These are phyloP conservation scores for Cephus sareptanus DNA, from an alignment of 2,888 invertebrate genomes.

Conservation along the genomic window DNA sequence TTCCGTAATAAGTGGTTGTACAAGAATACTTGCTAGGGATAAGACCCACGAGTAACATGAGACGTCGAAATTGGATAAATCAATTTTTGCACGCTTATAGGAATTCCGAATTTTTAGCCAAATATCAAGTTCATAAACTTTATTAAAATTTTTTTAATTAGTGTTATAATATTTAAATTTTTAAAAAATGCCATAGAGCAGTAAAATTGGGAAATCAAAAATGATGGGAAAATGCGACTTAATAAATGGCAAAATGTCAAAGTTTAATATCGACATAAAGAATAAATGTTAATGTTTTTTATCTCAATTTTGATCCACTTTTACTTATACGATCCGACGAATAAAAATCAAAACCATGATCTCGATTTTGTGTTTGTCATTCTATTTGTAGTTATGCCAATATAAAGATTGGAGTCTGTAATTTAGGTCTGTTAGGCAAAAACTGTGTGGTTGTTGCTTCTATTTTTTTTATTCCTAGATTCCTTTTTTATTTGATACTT, in stretches of 20 bases:
- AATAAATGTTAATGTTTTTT: constrained; percentile 58
- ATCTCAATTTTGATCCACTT: constrained; percentile 63
- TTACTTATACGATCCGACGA: constrained; percentile 52
- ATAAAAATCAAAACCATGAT: constrained; percentile 53
- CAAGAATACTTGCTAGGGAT: background rate
- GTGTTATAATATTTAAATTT: no score
- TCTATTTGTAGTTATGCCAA: constrained; percentile 61
- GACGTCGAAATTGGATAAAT: background rate
- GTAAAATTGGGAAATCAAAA: no score
- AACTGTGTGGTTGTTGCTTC: background rate
- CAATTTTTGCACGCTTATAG: background rate
- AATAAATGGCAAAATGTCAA: constrained; percentile 18
- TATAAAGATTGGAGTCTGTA: constrained; percentile 59
- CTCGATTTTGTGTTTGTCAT: constrained; percentile 48
- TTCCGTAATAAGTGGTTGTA: background rate
- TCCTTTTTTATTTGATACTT: constrained; percentile 7
- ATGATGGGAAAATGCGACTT: background rate
- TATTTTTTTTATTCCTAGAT: background rate
- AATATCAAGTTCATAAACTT: background rate
- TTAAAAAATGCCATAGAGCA: no score
- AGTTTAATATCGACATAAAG: constrained; percentile 39
- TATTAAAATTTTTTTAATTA: background rate
- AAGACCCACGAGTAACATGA: background rate
- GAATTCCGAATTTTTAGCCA: background rate
- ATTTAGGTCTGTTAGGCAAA: constrained; percentile 42